These are phyloP conservation scores for Tachysurus vachellii DNA, from an alignment of 2,113 vertebrate species.

Conservation along the genomic window DNA sequence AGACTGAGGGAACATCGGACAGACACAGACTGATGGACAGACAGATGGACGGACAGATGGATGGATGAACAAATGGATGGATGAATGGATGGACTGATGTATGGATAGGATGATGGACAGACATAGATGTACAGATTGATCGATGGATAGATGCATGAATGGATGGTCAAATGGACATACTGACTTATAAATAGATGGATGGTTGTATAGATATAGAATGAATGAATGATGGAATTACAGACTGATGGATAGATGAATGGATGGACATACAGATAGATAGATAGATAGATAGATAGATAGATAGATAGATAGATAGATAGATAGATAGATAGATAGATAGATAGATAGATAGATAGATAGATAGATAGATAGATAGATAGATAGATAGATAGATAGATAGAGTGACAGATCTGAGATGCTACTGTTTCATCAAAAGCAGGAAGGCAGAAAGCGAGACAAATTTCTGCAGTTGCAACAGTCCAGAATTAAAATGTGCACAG, in stretches of 20 bases:
- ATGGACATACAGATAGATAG: neutral
- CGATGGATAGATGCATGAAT: neutral
- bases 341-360: neutral
- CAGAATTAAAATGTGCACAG: constrained; percentile 39
- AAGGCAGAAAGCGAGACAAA: constrained; percentile 20
- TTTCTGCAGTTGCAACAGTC: neutral
- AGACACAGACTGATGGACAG: neutral
- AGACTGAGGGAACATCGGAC: neutral
- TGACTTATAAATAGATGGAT: neutral
- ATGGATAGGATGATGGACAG: neutral
- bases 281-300: neutral
- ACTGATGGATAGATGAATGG: neutral
- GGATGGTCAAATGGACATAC: neutral
- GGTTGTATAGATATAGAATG: neutral
- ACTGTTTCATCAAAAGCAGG: neutral
- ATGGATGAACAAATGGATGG: neutral
- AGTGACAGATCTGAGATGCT: neutral
- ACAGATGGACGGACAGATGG: neutral
- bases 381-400: too few relatives aligned
- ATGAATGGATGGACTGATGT: neutral
- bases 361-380: neutral
- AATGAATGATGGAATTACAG: too few relatives aligned
- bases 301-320: neutral
- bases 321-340: neutral
- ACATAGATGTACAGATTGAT: neutral